Conservation (phyloP, 1,140 invertebrate species). For the Brachionus paranguensis region DNA sequence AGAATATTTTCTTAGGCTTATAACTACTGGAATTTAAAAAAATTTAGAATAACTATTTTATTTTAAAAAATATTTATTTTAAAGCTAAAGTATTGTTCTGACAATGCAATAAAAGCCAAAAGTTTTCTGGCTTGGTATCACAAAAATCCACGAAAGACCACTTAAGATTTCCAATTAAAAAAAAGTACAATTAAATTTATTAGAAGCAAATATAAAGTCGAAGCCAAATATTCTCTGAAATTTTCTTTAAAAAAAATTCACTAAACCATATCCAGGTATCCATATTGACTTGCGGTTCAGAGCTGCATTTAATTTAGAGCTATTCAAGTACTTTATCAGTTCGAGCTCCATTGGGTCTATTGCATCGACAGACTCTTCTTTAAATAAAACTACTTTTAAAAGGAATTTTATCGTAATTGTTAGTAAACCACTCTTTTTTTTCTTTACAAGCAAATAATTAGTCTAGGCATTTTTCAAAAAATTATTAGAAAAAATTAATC, state of each 20-base stretch:
- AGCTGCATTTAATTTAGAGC: not conserved
- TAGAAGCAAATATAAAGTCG: not conserved
- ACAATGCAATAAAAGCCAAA: not conserved
- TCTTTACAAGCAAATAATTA: not conserved
- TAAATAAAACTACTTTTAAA: not conserved
- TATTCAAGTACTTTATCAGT: conserved; percentile 16
- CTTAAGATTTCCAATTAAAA: not conserved
- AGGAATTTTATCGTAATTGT: not conserved
- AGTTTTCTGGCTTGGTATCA: not conserved
- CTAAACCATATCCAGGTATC: conserved; percentile 38
- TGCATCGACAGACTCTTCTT: not conserved
- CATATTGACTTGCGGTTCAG: conserved; percentile 15
- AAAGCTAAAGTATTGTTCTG: not conserved
- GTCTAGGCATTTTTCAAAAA: not conserved
- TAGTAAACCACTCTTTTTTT: not conserved
- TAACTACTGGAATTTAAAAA: not conserved
- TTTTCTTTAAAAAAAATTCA: conserved; percentile 12
- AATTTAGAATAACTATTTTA: not conserved
- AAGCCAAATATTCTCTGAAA: not conserved
- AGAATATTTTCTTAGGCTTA: not conserved
- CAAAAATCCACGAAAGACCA: not conserved
- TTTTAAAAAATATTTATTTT: not conserved
- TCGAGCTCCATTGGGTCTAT: conserved; percentile 11
- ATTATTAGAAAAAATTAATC: not conserved
- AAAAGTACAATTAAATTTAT: not conserved